Evolutionary conservation across 2,113 vertebrate genomes (phyloP).

Genomic region (Onychostoma macrolepis): DNA sequence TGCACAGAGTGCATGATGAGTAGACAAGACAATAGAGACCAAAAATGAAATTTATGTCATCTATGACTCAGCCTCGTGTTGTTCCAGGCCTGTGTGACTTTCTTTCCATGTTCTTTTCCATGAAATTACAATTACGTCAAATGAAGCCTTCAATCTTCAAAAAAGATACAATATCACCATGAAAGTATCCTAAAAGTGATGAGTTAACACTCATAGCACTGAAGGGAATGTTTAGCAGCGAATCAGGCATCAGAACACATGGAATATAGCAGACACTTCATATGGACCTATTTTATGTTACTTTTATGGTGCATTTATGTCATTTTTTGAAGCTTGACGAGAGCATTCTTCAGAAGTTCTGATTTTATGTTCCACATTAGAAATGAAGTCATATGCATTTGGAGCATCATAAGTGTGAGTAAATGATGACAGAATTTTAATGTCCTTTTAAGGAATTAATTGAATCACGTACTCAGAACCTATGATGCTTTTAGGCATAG

Average conservation of each 20-base stretch:
- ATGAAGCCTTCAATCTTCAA: neutral
- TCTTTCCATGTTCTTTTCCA: conserved; percentile 4
- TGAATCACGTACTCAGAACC: neutral
- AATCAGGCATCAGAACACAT: neutral
- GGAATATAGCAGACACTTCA: neutral
- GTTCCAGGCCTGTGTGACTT: neutral
- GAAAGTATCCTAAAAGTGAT: neutral
- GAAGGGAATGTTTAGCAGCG: neutral
- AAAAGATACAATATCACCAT: neutral
- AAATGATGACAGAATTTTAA: neutral
- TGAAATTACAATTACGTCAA: neutral
- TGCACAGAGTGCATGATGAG: neutral
- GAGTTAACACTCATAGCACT: neutral
- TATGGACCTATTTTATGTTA: neutral
- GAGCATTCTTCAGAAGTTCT: neutral
- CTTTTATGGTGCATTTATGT: neutral
- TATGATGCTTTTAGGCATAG: neutral
- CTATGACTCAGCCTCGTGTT: neutral
- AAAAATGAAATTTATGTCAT: neutral
- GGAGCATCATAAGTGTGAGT: neutral
- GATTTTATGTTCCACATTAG: neutral
- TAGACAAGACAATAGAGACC: neutral
- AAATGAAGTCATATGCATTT: neutral
- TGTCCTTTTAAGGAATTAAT: neutral
- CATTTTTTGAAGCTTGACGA: neutral